These are phyloP conservation scores for Keiferia lycopersicella DNA, from an alignment of 2,888 invertebrate species.

Conservation along the genomic window DNA sequence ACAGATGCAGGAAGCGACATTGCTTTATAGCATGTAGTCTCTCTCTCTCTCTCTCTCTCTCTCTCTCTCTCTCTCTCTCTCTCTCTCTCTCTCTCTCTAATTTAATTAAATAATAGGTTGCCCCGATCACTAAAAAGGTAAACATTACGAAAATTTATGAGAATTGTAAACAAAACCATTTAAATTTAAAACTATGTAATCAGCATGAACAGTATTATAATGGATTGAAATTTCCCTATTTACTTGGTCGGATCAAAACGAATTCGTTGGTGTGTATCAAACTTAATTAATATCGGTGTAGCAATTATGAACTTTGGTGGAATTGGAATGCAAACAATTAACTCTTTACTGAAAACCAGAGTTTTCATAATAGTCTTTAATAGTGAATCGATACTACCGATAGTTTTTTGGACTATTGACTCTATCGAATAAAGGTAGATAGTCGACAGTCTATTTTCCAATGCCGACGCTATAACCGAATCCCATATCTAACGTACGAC, in stretches of 20 bases:
- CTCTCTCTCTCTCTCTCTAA: neutral
- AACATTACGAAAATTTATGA: neutral
- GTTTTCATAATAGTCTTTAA: too few species aligned
- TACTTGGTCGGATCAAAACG: neutral
- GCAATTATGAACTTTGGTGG: neutral
- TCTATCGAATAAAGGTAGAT: too few species aligned
- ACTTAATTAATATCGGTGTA: conserved; percentile 6
- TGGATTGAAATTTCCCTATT: conserved; percentile 4
- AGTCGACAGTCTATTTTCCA: too few species aligned
- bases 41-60: too few species aligned
- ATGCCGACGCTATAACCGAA: too few species aligned
- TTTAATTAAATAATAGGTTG: neutral
- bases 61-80: too few species aligned
- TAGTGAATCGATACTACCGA: too few species aligned
- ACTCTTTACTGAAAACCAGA: too few species aligned
- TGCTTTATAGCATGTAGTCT: too few species aligned
- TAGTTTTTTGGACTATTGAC: too few species aligned
- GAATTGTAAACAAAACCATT: neutral
- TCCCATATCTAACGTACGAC: too few species aligned
- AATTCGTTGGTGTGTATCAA: neutral
- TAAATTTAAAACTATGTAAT: neutral
- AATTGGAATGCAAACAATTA: neutral
- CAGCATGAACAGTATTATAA: neutral
- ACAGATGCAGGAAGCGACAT: too few species aligned
- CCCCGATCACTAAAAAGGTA: neutral